These are phyloP conservation scores for Ptychodera flava DNA, from an alignment of 35 echinoderm and acorn worm genomes.

Conservation along the genomic window DNA sequence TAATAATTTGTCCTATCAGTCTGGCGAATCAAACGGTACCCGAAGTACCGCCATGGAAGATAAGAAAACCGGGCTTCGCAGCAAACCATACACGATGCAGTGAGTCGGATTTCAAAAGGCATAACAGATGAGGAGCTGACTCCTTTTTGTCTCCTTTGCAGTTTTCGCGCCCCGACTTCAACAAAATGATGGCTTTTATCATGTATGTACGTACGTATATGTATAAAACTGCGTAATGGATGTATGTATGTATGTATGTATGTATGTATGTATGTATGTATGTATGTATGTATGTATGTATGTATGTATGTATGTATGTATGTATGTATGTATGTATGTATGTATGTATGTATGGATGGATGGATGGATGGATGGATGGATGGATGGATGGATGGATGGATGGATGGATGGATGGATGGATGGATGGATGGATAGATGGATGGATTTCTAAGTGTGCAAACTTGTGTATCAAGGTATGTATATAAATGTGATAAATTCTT, in stretches of 20 bases:
- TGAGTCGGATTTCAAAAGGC: too few relatives aligned
- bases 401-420: not conserved
- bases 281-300: constrained; percentile 10
- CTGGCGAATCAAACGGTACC: not conserved
- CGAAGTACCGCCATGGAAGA: not conserved
- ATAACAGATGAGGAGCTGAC: too few relatives aligned
- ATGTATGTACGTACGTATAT: too few relatives aligned
- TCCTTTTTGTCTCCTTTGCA: too few relatives aligned
- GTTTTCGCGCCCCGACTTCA: too few relatives aligned
- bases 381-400: not conserved
- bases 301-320: constrained; percentile 13
- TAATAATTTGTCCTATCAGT: not conserved
- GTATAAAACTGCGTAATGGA: constrained; percentile 7
- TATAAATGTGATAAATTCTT: constrained; percentile 9
- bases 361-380: not conserved
- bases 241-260: constrained; percentile 17
- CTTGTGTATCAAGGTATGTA: not conserved
- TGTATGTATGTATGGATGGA: not conserved
- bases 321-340: constrained; percentile 7
- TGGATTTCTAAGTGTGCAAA: not conserved
- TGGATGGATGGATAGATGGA: too few relatives aligned
- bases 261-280: constrained; percentile 18
- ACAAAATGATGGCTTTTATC: too few relatives aligned
- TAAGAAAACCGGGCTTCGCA: too few relatives aligned
- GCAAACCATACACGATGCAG: too few relatives aligned